Evolutionary conservation across 2,888 invertebrate species (phyloP).

Genomic region (Trachelus iudaicus): DNA sequence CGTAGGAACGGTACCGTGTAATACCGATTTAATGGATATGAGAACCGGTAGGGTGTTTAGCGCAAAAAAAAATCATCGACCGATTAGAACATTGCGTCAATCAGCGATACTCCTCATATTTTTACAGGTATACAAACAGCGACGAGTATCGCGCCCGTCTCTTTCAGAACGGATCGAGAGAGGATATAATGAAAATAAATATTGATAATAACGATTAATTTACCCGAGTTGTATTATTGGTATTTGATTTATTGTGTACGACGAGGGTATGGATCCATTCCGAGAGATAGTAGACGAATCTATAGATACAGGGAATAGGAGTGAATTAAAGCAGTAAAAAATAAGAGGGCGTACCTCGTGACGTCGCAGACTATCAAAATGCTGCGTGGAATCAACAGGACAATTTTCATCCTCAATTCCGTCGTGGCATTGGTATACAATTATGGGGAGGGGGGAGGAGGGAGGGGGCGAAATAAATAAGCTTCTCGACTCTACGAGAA

Average conservation of each 20-base stretch:
- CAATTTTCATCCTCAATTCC: neutral
- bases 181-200: neutral
- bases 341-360: neutral
- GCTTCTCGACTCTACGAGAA: too few relatives aligned
- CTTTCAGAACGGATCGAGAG: neutral
- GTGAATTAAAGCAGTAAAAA: neutral
- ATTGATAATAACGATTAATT: neutral
- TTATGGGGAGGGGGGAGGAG: neutral
- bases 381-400: neutral
- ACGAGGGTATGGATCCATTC: too few relatives aligned
- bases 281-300: neutral
- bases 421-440: neutral
- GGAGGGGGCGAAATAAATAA: neutral
- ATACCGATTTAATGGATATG: neutral
- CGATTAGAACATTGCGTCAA: neutral
- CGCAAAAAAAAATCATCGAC: neutral
- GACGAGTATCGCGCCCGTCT: neutral
- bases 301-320: neutral
- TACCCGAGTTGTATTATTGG: neutral
- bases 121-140: neutral
- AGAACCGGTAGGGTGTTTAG: neutral
- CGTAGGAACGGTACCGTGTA: neutral
- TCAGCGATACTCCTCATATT: neutral
- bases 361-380: neutral
- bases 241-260: too few relatives aligned